These are phyloP conservation scores for Oncorhynchus nerka DNA, from an alignment of 2,113 vertebrate species.

Conservation along the genomic window DNA sequence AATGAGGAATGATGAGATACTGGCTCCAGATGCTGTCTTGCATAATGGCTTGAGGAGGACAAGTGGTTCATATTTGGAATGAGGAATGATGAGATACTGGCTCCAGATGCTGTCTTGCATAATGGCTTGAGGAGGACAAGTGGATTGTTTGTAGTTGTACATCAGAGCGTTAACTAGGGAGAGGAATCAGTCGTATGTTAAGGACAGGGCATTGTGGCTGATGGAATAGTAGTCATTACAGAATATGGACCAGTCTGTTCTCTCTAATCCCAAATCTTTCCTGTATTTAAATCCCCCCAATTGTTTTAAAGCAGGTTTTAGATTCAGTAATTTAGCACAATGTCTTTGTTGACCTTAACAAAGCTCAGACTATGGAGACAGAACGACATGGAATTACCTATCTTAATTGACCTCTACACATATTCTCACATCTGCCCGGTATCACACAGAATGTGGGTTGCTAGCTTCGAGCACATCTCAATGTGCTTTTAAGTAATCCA, in stretches of 20 bases:
- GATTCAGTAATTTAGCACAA: slow-evolving; percentile 10
- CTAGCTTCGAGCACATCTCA: slow-evolving; percentile 18
- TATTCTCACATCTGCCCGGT: slow-evolving; percentile 12
- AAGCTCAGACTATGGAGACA: slow-evolving; percentile 20
- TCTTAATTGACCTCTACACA: slow-evolving; percentile 39
- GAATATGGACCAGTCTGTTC: slow-evolving; percentile 55
- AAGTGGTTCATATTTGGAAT: slow-evolving; percentile 35
- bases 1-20: slow-evolving; percentile 15
- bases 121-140: slow-evolving; percentile 10
- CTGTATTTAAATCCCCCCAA: slow-evolving; percentile 50
- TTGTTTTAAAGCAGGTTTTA: slow-evolving; percentile 46
- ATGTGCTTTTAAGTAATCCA: neutral
- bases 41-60: neutral
- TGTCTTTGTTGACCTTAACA: slow-evolving; percentile 48
- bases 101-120: slow-evolving; percentile 24
- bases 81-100: slow-evolving; percentile 11
- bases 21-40: slow-evolving; percentile 25
- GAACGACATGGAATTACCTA: slow-evolving; percentile 29
- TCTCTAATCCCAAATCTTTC: slow-evolving; percentile 43
- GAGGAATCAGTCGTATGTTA: slow-evolving; percentile 30
- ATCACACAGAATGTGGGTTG: slow-evolving; percentile 7
- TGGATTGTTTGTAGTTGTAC: slow-evolving; percentile 34
- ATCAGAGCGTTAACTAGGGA: slow-evolving; percentile 21
- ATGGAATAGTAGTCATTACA: slow-evolving; percentile 51
- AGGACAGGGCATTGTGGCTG: slow-evolving; percentile 39